Percentiles rank a stretch among this genome's conserved stretches.
Conservation (phyloP, 2,113 vertebrate genomes). For the Semicossyphus pulcher region DNA sequence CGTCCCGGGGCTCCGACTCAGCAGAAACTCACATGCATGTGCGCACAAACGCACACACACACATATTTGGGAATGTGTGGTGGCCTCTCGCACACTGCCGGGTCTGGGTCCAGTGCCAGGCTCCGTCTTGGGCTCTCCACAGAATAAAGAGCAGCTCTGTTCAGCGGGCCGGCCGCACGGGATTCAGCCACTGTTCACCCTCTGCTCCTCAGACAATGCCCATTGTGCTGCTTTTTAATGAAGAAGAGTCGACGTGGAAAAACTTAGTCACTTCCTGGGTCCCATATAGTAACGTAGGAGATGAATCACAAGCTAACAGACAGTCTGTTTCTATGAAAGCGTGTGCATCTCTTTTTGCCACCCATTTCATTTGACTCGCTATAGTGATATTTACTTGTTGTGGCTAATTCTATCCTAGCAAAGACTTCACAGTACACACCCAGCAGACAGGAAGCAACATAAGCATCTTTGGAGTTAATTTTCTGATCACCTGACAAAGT, state of each 20-base stretch:
- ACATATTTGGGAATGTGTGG: conserved; percentile 37
- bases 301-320: not conserved
- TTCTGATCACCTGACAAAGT: no score
- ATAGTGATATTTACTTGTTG: no score
- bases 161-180: conserved; percentile 71
- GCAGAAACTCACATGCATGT: conserved; percentile 43
- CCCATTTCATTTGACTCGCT: no score
- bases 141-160: conserved; percentile 84
- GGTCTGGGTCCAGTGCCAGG: conserved; percentile 86
- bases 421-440: no score
- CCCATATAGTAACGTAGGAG: not conserved
- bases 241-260: conserved; percentile 76
- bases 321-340: not conserved
- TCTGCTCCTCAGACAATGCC: conserved; percentile 78
- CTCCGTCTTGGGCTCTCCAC: conserved; percentile 78
- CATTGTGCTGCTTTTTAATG: conserved; percentile 83
- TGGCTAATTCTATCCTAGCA: no score
- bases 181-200: conserved; percentile 77
- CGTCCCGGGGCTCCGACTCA: conserved; percentile 54
- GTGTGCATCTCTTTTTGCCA: not conserved
- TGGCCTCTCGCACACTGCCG: conserved; percentile 53
- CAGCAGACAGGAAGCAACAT: no score
- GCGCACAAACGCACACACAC: conserved; percentile 29
- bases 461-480: no score
- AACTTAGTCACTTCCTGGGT: conserved; percentile 62